Conservation (phyloP, 2,113 vertebrate species). For the Halcyon senegalensis region DNA sequence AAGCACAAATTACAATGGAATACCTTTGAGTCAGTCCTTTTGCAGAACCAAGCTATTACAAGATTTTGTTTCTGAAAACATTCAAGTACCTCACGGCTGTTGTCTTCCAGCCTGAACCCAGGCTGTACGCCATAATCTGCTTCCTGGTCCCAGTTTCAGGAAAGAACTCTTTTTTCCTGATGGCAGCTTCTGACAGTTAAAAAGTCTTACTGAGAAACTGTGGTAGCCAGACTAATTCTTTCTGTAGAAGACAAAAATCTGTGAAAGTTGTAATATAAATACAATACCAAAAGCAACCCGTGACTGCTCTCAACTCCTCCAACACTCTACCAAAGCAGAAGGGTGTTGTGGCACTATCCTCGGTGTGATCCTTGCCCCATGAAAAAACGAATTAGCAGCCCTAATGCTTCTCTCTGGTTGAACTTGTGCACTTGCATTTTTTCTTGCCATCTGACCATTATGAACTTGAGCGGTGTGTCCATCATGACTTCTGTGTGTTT, state of each 20-base stretch:
- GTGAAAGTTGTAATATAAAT: not conserved
- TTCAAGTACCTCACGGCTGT: not conserved
- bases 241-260: not conserved
- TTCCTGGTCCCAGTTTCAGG: not conserved
- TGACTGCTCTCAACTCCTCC: not conserved
- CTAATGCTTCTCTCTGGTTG: not conserved
- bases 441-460: not conserved
- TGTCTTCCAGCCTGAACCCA: not conserved
- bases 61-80: not conserved
- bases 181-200: not conserved
- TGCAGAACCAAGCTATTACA: not conserved
- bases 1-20: not conserved
- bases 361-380: not conserved
- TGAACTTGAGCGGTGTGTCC: not conserved
- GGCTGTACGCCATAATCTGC: not conserved
- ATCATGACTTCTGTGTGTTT: accelerated
- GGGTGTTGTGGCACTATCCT: accelerated
- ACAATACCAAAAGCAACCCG: not conserved
- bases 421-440: not conserved
- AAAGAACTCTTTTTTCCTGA: not conserved
- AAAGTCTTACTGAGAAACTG: not conserved
- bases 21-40: not conserved
- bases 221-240: not conserved
- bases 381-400: not conserved
- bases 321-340: not conserved